Percentiles rank a stretch among this genome's conserved stretches.
Conservation (phyloP, 2,797 vertebrate species). For the Poeciliopsis infans region DNA sequence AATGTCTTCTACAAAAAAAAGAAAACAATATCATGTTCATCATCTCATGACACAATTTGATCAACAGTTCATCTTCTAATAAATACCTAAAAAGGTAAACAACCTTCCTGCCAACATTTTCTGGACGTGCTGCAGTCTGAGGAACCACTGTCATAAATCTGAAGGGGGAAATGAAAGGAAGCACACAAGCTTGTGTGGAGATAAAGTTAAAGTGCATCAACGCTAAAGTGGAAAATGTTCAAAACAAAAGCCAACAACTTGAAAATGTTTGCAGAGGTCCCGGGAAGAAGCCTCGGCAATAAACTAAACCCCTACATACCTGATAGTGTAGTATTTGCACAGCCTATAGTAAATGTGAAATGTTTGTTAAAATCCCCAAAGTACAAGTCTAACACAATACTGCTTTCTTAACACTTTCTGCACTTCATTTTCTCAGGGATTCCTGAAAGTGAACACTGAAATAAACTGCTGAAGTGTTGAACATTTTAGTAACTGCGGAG, state of each 20-base stretch:
- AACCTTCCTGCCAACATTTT: conserved; percentile 54
- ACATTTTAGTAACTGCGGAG: conserved; percentile 5
- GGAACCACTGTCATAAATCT: conserved; percentile 34
- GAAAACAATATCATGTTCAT: conserved; percentile 26
- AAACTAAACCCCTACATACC: conserved; percentile 5
- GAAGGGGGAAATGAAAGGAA: conserved; percentile 44
- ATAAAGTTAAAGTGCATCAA: conserved; percentile 70
- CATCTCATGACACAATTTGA: conserved; percentile 34
- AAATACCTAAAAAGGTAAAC: conserved; percentile 68
- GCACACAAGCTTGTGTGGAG: conserved; percentile 41
- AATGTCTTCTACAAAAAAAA: conserved; percentile 11
- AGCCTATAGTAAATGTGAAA: conserved; percentile 15
- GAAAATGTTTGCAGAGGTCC: too few species aligned
- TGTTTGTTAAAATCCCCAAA: conserved; percentile 6
- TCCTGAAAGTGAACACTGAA: conserved; percentile 44
- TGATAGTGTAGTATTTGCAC: conserved; percentile 20
- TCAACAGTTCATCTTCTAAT: conserved; percentile 59
- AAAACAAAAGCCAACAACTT: conserved; percentile 23
- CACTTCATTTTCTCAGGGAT: conserved; percentile 37
- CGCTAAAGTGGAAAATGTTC: conserved; percentile 47
- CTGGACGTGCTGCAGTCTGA: conserved; percentile 29
- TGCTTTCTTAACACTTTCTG: conserved; percentile 43
- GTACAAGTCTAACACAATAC: conserved; percentile 48
- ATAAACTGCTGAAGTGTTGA: conserved; percentile 22
- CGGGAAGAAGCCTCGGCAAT: too few species aligned